A percentile compares a stretch with the other conserved stretches of the same genome.
phyloP scores from a whole-genome alignment of 2,113 vertebrate genomes.

The Planiliza haematocheilus region DNA sequence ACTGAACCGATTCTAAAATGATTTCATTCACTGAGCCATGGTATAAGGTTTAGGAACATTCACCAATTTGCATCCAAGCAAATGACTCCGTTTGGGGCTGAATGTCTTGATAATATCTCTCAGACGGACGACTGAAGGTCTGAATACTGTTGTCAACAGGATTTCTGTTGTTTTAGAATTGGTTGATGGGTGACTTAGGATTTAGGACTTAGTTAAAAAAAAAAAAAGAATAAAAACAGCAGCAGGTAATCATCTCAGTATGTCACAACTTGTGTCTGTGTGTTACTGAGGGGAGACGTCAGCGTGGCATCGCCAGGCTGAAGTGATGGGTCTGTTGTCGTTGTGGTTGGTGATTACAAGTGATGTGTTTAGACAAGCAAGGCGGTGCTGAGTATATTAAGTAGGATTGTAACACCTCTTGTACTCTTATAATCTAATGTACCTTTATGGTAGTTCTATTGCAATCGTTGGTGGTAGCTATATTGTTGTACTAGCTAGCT shows the following conservation, averaged over 20 bases:
- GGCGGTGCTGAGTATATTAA: conserved; percentile 51
- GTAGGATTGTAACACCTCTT: conserved; percentile 69
- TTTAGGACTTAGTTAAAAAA: no score
- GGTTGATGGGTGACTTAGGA: no score
- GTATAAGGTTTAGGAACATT: conserved; percentile 39
- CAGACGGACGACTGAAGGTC: conserved; percentile 15
- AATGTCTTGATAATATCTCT: conserved; percentile 53
- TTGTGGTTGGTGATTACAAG: conserved; percentile 55
- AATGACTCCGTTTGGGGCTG: conserved; percentile 47
- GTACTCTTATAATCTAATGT: conserved; percentile 69
- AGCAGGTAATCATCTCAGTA: conserved; percentile 60
- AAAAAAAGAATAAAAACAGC: not conserved
- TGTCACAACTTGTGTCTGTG: conserved; percentile 83
- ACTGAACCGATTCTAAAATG: conserved; percentile 30
- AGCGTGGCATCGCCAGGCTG: not conserved
- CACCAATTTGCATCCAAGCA: conserved; percentile 27
- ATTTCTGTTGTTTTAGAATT: conserved; percentile 1
- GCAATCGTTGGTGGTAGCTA: conserved; percentile 70
- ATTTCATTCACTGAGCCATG: conserved; percentile 39
- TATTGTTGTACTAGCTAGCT: conserved; percentile 72
- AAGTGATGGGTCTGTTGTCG: conserved; percentile 34
- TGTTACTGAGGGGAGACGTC: conserved; percentile 61
- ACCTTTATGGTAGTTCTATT: conserved; percentile 71
- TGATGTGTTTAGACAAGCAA: conserved; percentile 53
- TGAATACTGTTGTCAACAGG: conserved; percentile 12